A percentile compares a stretch with the other conserved stretches of the same genome.
These are phyloP conservation scores for Scrobipalpa costella DNA, from an alignment of 2,888 invertebrate genomes.

Conservation along the genomic window DNA sequence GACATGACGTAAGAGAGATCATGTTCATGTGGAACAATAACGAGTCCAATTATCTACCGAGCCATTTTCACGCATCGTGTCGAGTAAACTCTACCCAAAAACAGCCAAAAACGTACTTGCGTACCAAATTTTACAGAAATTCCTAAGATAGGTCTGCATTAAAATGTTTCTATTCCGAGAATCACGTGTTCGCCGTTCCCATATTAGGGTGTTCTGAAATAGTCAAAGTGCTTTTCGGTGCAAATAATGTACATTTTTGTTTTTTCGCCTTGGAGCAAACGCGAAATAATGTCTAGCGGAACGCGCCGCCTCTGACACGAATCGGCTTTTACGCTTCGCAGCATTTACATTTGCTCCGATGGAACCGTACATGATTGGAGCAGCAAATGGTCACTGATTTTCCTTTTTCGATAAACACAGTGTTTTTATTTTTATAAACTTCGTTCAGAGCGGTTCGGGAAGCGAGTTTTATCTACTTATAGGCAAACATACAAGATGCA, in stretches of 20 bases:
- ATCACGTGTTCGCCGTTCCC: constrained; percentile 49
- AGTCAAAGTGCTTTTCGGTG: constrained; percentile 37
- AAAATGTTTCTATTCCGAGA: constrained; percentile 39
- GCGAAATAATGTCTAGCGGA: constrained; percentile 57
- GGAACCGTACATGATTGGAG: constrained; percentile 44
- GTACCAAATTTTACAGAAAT: too few species aligned
- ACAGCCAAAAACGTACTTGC: too few species aligned
- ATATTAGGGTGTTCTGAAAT: background rate
- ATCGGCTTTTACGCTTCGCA: constrained; percentile 65
- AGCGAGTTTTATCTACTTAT: background rate
- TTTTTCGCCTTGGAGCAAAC: constrained; percentile 55
- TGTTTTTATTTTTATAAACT: constrained; percentile 20
- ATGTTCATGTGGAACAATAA: too few species aligned
- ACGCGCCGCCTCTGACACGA: constrained; percentile 54
- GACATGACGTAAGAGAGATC: too few species aligned
- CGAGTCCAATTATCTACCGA: too few species aligned
- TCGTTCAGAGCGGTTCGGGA: background rate
- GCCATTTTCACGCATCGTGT: too few species aligned
- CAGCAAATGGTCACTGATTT: constrained; percentile 39
- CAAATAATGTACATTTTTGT: constrained; percentile 57
- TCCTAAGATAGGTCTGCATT: too few species aligned
- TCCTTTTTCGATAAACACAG: constrained; percentile 24
- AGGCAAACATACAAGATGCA: too few species aligned
- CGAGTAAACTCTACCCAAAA: too few species aligned
- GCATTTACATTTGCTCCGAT: constrained; percentile 56